Conservation (phyloP, 2,888 invertebrate species). For the Eremobia ochroleuca region DNA sequence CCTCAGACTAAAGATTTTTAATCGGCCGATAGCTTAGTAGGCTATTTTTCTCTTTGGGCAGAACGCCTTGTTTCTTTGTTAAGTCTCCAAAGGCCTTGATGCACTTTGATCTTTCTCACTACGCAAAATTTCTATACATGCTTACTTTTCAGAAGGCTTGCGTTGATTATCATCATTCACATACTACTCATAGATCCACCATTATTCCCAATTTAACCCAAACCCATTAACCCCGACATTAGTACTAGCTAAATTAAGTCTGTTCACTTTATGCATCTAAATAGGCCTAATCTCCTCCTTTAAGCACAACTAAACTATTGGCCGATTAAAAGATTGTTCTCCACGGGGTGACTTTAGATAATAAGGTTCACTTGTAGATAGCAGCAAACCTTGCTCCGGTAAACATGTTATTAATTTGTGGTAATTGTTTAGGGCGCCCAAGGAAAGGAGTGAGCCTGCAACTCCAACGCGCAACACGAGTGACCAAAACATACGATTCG, state of each 20-base stretch:
- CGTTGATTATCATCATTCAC: conserved; percentile 16
- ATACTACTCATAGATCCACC: background rate
- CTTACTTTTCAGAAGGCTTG: conserved; percentile 16
- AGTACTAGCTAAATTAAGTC: background rate
- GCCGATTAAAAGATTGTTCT: conserved; percentile 35
- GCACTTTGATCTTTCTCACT: background rate
- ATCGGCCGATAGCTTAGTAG: conserved; percentile 40
- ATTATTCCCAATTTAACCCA: background rate
- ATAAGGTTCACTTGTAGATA: conserved; percentile 28
- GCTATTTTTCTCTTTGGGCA: background rate
- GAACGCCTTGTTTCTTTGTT: conserved; percentile 13
- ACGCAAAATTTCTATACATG: background rate
- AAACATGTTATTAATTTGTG: conserved; percentile 8
- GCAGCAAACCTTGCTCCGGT: background rate
- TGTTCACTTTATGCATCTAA: conserved; percentile 12
- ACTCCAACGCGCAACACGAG: conserved; percentile 55
- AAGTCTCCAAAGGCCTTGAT: conserved; percentile 17
- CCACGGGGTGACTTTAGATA: conserved; percentile 6
- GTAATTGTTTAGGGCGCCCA: conserved; percentile 52
- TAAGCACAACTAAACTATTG: conserved; percentile 32
- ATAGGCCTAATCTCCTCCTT: conserved; percentile 2
- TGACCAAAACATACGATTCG: conserved; percentile 68
- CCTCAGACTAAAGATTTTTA: conserved; percentile 68
- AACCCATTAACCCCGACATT: background rate
- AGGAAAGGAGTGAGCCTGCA: conserved; percentile 60